These are phyloP conservation scores for Cheilosia urbana DNA, from an alignment of 2,888 invertebrate genomes.

Conservation along the genomic window DNA sequence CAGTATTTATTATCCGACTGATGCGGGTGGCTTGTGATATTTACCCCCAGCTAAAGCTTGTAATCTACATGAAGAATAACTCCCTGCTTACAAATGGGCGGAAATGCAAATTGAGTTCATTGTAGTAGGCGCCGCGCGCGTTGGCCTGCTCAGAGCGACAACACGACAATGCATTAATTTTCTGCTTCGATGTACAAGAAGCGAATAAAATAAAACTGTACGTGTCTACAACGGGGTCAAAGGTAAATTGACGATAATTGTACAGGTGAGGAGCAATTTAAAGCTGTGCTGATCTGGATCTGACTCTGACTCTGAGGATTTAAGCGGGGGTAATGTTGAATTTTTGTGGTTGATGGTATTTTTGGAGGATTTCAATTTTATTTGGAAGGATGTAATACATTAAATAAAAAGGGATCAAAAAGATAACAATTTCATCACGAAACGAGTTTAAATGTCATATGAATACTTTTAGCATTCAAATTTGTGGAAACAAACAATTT, in stretches of 20 bases:
- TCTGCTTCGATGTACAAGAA: constrained; percentile 21
- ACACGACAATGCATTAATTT: constrained; percentile 4
- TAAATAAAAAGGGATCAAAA: too few relatives aligned
- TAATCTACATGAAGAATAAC: constrained; percentile 69
- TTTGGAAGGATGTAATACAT: too few relatives aligned
- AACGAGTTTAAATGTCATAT: too few relatives aligned
- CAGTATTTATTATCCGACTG: constrained; percentile 69
- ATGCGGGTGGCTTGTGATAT: constrained; percentile 37
- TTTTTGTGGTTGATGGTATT: too few relatives aligned
- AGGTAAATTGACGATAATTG: constrained; percentile 3
- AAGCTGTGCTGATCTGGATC: not conserved
- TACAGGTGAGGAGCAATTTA: not conserved
- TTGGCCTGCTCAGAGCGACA: constrained; percentile 1
- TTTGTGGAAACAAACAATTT: too few relatives aligned
- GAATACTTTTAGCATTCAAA: too few relatives aligned
- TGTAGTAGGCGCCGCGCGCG: constrained; percentile 35
- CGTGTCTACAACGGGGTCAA: not conserved
- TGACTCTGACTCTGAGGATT: too few relatives aligned
- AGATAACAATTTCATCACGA: too few relatives aligned
- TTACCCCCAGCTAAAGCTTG: constrained; percentile 45
- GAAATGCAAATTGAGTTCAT: constrained; percentile 71
- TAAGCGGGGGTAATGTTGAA: too few relatives aligned
- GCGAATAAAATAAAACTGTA: not conserved
- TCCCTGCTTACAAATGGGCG: constrained; percentile 56
- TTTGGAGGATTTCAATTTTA: too few relatives aligned